Percentiles rank a stretch among this genome's conserved stretches.
Evolutionary conservation across 1,140 invertebrate species (phyloP).

Genomic region (Laodelphax striatellus): DNA sequence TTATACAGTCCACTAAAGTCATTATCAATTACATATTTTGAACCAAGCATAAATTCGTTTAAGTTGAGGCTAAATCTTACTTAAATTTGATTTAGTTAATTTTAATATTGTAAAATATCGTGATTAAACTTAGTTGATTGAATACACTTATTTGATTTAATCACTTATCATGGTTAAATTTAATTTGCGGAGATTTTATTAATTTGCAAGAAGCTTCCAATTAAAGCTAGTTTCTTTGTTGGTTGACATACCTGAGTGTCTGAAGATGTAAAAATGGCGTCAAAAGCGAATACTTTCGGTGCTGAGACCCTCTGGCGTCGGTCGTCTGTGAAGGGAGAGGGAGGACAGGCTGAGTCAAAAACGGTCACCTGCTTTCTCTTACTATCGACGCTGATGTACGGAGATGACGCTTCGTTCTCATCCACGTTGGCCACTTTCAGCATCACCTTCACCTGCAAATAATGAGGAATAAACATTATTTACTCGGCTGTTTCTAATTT

Average conservation of each 20-base stretch:
- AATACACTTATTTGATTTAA: too few species aligned
- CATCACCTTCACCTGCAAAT: conserved; percentile 24
- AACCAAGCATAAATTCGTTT: too few species aligned
- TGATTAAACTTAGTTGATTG: too few species aligned
- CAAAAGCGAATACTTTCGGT: conserved; percentile 95
- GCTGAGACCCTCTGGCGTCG: conserved; percentile 17
- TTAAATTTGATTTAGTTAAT: too few species aligned
- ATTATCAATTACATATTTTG: too few species aligned
- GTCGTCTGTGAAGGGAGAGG: conserved; percentile 17
- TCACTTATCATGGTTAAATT: too few species aligned
- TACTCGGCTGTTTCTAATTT: too few species aligned
- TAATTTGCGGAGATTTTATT: too few species aligned
- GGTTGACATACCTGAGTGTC: conserved; percentile 69
- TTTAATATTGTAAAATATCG: too few species aligned
- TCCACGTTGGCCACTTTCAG: conserved; percentile 16
- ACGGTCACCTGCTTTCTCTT: conserved; percentile 24
- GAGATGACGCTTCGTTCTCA: background rate
- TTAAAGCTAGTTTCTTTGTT: background rate
- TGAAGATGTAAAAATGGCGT: conserved; percentile 83
- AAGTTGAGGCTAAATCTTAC: too few species aligned
- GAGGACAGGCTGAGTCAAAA: conserved; percentile 18
- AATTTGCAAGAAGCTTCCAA: too few species aligned
- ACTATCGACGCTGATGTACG: conserved; percentile 21
- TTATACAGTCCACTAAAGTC: too few species aligned
- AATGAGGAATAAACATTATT: background rate